Base-by-base conservation (phyloP, 2,888 invertebrate species). In the Papilio gigon region DNA sequence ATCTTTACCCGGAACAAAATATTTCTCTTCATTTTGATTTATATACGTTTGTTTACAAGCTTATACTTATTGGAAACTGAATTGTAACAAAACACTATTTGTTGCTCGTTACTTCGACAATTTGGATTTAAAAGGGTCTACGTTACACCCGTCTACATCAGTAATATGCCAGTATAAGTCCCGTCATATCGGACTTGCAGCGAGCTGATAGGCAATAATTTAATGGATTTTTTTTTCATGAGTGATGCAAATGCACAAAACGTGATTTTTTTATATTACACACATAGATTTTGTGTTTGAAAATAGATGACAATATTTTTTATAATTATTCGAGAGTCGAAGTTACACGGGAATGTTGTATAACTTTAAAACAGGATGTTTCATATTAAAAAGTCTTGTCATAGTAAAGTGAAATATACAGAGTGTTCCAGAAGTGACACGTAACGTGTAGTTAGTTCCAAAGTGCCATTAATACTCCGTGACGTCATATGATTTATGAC, bases 391-490 rank as follows among this genome's bases (percentile, higher is more conserved):
- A 50, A 27, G 50, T 14, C 27, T 50, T 14, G 27, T 50, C 44
- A 50, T 27, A 2, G 12, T 27, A 25, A 50, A 50, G 3, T 50
- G 27, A 9, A 17, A 30, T n/a, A 5, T 50, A 53, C n/a, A 53
- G 8, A 5, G 9, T 53, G 27, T 53, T 30, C 27, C 53, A n/a
- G 30, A 30, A 53, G 53, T 53, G 53, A 53, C 53, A 53, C 53
- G 53, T 53, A 25, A 50, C 25, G 50, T 50, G 25, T 50, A 53
- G 53, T 30, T 53, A 30, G 53, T 50, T 50, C 14, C 27, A 27
- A 53, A 53, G 53, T 53, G 30, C 27, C n/a, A n/a, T 27, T 53
- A 53, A 53, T 53, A 30, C 53, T 53, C 53, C 53, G 53, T 5
- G 9, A 53, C 53, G 53, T 53, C 53, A 30, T 30, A 30, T 53